phyloP scores from a whole-genome alignment of 2,113 vertebrate species.

The Galbula dea region DNA sequence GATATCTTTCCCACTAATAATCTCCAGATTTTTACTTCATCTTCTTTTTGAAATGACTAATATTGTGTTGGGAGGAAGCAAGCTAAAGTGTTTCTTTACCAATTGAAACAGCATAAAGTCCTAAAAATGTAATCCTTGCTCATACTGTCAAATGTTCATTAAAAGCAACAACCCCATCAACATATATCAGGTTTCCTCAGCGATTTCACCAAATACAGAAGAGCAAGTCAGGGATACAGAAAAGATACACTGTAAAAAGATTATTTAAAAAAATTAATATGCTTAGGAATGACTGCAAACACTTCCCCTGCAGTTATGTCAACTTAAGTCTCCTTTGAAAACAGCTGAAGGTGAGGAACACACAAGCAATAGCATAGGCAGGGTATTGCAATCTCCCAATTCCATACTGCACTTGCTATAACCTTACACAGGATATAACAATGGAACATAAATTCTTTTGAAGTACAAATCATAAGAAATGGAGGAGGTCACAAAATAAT shows the following conservation, averaged over 20 bases:
- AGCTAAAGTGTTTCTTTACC: background rate
- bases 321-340: background rate
- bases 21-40: background rate
- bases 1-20: background rate
- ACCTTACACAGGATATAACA: background rate
- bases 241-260: background rate
- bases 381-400: background rate
- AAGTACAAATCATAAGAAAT: background rate
- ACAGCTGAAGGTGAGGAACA: background rate
- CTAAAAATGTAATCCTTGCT: background rate
- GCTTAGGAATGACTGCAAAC: background rate
- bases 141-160: background rate
- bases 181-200: background rate
- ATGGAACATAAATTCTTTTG: background rate
- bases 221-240: background rate
- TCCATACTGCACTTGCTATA: background rate
- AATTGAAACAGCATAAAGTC: slow-evolving; percentile 27
- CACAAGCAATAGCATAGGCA: background rate
- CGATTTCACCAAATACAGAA: background rate
- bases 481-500: background rate
- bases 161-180: background rate
- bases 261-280: background rate
- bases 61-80: background rate
- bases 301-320: background rate
- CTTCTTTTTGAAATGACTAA: background rate